A percentile compares a stretch with the other conserved stretches of the same genome.
Conservation (phyloP, 2,888 invertebrate species). For the Drosophila cognata region DNA sequence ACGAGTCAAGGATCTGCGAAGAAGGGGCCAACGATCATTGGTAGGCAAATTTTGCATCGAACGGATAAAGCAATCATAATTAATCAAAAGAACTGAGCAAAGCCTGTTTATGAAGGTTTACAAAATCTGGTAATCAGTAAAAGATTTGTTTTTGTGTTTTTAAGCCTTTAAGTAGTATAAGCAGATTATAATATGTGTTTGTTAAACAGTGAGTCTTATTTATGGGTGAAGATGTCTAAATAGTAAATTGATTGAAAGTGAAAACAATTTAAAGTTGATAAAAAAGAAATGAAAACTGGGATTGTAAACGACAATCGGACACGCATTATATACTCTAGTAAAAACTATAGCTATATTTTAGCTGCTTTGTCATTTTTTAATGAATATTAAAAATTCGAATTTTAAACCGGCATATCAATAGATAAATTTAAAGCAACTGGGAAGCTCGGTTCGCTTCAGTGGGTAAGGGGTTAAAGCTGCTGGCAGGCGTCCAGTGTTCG, state of each 20-base stretch:
- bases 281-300: not conserved
- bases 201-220: not conserved
- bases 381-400: not conserved
- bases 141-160: not conserved
- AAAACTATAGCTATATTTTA: not conserved
- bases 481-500: conserved; percentile 66
- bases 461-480: conserved; percentile 46
- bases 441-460: conserved; percentile 20
- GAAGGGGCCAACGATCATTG: conserved; percentile 27
- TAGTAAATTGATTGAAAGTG: not conserved
- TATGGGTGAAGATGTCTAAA: not conserved
- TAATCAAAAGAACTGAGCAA: conserved; percentile 2
- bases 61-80: conserved; percentile 10
- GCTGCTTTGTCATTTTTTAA: not conserved
- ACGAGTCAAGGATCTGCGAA: conserved; percentile 18
- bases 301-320: not conserved
- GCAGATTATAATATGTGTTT: not conserved
- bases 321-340: not conserved
- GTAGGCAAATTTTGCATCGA: conserved; percentile 30
- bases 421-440: not conserved
- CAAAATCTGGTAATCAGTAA: not conserved
- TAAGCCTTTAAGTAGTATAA: not conserved
- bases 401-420: not conserved
- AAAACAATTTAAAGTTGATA: not conserved
- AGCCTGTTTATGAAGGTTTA: not conserved